Evolutionary conservation across 2,113 vertebrate species (phyloP).

Genomic region (Podiceps cristatus): DNA sequence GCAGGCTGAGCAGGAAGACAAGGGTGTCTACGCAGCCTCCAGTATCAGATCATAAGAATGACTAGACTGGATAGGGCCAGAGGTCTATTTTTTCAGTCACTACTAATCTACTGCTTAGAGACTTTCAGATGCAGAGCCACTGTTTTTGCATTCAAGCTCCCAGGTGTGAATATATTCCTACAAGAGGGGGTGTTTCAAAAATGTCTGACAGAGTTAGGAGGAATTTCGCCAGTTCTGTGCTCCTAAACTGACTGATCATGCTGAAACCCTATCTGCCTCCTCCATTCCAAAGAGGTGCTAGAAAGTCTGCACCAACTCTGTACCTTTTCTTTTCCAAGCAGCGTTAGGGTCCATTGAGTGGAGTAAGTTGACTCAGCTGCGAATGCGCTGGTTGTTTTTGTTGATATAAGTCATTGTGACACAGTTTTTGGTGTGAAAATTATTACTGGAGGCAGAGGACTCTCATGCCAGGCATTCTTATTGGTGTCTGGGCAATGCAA

Average conservation of each 20-base stretch:
- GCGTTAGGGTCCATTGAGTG: neutral
- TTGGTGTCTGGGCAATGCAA: neutral
- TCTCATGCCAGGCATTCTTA: neutral
- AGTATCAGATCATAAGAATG: neutral
- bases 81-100: neutral
- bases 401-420: neutral
- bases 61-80: neutral
- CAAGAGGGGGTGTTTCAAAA: neutral
- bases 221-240: neutral
- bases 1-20: neutral
- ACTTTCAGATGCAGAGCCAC: neutral
- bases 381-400: neutral
- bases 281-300: neutral
- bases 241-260: neutral
- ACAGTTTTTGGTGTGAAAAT: slow-evolving; percentile 4
- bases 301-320: neutral
- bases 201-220: neutral
- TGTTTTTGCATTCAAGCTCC: neutral
- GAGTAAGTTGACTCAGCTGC: neutral
- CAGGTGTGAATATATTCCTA: neutral
- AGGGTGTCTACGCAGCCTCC: neutral
- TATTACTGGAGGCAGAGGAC: neutral
- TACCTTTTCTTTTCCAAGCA: neutral
- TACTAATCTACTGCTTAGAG: neutral
- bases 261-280: neutral